A percentile compares a stretch with the other conserved stretches of the same genome.
Conservation (phyloP, 2,888 invertebrate genomes). For the Tupiocoris notatus region DNA sequence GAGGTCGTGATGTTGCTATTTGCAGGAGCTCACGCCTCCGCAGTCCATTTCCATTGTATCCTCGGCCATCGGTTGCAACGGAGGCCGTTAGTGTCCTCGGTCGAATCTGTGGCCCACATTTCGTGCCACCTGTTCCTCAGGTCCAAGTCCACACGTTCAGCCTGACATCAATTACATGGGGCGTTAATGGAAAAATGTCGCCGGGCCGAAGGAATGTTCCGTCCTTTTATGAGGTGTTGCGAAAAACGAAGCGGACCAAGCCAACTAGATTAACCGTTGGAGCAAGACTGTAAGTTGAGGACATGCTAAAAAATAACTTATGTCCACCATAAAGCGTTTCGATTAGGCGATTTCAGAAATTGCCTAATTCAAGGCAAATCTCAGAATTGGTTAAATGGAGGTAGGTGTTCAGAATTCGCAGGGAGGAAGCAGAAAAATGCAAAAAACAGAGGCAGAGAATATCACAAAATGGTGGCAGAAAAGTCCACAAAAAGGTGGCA, state of each 20-base stretch:
- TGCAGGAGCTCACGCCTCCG: background rate
- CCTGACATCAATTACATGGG: constrained; percentile 29
- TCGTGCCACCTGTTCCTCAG: constrained; percentile 23
- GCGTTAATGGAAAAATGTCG: constrained; percentile 33
- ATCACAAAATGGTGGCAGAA: too few species aligned
- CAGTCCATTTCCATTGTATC: background rate
- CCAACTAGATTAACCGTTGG: background rate
- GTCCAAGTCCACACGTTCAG: constrained; percentile 28
- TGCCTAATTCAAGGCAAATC: too few species aligned
- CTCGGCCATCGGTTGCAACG: background rate
- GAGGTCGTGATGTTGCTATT: background rate
- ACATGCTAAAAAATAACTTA: too few species aligned
- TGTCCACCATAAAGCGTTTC: too few species aligned
- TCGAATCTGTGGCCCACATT: constrained; percentile 26
- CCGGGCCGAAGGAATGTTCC: constrained; percentile 1
- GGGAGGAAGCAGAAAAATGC: too few species aligned
- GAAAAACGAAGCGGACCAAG: too few species aligned
- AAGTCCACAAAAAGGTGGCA: too few species aligned
- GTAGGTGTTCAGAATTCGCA: too few species aligned
- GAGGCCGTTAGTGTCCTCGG: background rate
- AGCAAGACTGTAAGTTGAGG: too few species aligned
- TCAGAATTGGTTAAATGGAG: too few species aligned
- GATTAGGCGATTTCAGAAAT: too few species aligned
- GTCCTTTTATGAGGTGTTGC: background rate
- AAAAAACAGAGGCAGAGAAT: too few species aligned